Evolutionary conservation across 1,140 invertebrate species (phyloP), one percentile per base, ranked within the genome.

Genomic region (Hylaeus volcanicus): DNA sequence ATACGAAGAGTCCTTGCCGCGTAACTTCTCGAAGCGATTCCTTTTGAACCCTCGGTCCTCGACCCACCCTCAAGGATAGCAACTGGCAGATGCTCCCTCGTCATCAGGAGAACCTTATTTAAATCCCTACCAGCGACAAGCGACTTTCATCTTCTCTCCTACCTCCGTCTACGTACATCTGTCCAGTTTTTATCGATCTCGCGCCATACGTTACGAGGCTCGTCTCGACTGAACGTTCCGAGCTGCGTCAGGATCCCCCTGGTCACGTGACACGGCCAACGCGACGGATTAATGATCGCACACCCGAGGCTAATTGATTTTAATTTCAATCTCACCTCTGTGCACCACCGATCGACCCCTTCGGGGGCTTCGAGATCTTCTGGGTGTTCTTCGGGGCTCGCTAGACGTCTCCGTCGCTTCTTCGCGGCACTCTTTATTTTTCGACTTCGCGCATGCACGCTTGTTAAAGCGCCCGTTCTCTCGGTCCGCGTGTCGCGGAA

Each of bases 231-330:
- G 63, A 58, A 74, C 45, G 51, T 74, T 58, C 64, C 58, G 65
- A 82, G 66, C 48, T 51, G 61, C 58, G 63, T 55, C 68, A 72
- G 63, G 11, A 60, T 56, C 15, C 41, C 60, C 15, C 65, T 26
- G 45, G 48, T 74, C 82, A 53, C 75, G 70, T 70, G 63, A 81
- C 74, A 45, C 37, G 43, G 73, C 41, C 68, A 74, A 83, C 79
- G 77, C 70, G 84, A 68, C 80, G 72, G 83, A 86, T 86, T 81
- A 86, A 77, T 74, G 80, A 86, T 86, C 74, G 72, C 74, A 79
- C 71, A 74, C 64, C 82, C 82, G 81, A 86, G 74, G 78, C 82
- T 84, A 86, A 87, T 87, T 80, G 85, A 87, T 84, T 83, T 87
- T 84, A 86, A 87, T 84, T 87, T 86, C 84, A 87, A 86, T 87